Evolutionary conservation across 2,113 vertebrate species (phyloP).

Genomic region (Chlorodrepanis virens): DNA sequence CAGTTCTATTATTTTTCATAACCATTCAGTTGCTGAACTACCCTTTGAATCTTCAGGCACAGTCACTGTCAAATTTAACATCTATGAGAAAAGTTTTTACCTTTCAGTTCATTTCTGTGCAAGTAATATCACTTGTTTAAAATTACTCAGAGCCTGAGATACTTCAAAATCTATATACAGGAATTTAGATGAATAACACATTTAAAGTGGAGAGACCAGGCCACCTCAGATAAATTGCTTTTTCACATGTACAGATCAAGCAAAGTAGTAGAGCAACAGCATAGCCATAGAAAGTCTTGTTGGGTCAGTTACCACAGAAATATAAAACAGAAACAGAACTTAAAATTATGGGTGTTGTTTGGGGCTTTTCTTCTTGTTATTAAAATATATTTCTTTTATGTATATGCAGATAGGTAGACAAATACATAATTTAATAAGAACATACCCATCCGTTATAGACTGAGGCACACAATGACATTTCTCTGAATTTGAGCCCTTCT

Average conservation of each 20-base stretch:
- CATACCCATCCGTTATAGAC: rapidly evolving
- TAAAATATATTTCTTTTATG: neutral
- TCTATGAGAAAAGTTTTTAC: neutral
- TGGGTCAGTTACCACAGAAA: neutral
- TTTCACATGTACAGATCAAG: neutral
- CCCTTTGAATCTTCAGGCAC: neutral
- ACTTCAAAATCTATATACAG: neutral
- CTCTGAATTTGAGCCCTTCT: neutral
- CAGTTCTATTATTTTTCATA: slow-evolving; percentile 5
- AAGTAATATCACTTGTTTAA: neutral
- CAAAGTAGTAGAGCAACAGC: neutral
- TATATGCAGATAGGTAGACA: neutral
- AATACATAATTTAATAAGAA: neutral
- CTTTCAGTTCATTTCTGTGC: neutral
- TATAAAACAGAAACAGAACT: neutral
- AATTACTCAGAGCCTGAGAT: neutral
- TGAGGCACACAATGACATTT: neutral
- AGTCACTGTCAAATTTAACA: neutral
- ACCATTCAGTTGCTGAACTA: neutral
- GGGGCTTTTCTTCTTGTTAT: neutral
- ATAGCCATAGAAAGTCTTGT: neutral
- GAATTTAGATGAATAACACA: neutral
- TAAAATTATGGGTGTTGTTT: neutral
- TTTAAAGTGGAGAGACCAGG: neutral
- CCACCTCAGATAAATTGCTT: neutral